Percentiles rank a stretch among this genome's conserved stretches.
phyloP scores from a whole-genome alignment of 2,888 invertebrate species.

The Leptothorax acervorum region DNA sequence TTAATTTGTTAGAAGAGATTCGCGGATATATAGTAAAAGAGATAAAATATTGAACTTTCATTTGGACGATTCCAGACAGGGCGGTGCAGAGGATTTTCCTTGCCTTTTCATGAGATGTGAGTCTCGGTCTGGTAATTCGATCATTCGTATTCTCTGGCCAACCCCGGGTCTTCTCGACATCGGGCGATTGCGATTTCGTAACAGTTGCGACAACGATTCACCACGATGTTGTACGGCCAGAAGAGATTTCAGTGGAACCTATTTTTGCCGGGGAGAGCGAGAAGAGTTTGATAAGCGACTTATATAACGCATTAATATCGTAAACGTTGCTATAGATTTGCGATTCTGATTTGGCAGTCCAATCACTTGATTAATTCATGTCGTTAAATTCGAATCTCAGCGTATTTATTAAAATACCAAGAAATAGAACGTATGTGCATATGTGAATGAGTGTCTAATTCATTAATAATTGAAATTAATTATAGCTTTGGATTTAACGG shows the following conservation, averaged over 20 bases:
- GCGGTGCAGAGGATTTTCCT: slow-evolving; percentile 51
- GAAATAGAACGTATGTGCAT: neutral
- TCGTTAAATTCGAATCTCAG: neutral
- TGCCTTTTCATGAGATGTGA: slow-evolving; percentile 62
- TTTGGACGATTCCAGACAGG: slow-evolving; percentile 48
- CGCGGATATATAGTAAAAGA: neutral
- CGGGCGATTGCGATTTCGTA: slow-evolving; percentile 65
- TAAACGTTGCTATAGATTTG: neutral
- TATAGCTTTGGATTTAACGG: neutral
- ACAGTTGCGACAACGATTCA: slow-evolving; percentile 66
- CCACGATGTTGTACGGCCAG: slow-evolving; percentile 57
- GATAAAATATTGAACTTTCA: slow-evolving; percentile 54
- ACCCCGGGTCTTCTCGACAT: slow-evolving; percentile 60
- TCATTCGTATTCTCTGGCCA: slow-evolving; percentile 62
- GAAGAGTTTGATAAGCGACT: slow-evolving; percentile 23
- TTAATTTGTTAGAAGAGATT: slow-evolving; percentile 27
- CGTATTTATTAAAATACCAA: neutral
- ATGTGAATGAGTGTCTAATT: neutral
- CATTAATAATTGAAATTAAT: neutral
- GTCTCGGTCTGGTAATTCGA: slow-evolving; percentile 60
- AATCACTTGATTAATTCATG: neutral
- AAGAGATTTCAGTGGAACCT: slow-evolving; percentile 42
- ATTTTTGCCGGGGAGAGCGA: slow-evolving; percentile 18
- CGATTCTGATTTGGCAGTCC: neutral
- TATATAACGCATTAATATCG: slow-evolving; percentile 2